Evolutionary conservation across 2,888 invertebrate species (phyloP), one percentile per base, ranked within the genome.

Genomic region (Elegia similella): DNA sequence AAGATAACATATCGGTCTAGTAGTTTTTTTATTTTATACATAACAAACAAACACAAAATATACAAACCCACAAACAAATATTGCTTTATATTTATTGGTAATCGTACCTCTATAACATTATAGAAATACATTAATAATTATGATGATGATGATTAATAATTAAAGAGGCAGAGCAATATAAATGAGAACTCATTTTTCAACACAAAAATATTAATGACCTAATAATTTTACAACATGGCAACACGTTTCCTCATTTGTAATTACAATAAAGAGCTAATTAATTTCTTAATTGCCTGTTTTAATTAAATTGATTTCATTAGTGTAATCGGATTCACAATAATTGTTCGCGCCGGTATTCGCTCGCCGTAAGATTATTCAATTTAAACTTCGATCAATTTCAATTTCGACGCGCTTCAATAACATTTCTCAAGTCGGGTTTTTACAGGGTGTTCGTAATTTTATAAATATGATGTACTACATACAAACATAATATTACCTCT

Each of bases 331-430:
- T 59, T 59, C 53, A 56, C 52, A 61, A 62, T 64, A 55, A 65
- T 63, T 58, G 60, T 62, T 66, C 62, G 56, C 56, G 66, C n/a
- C n/a, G n/a, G n/a, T n/a, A 66, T 59, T 59, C 61, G 62, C 64
- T 42, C 62, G 57, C 52, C 59, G 63, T 58, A 62, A 65, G 61
- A 63, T 60, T 62, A 61, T 65, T 69, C 58, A 64, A 63, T 67
- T 69, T 69, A 5, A 23, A 23, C 23, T 2, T 5, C 58, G 65
- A 70, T 69, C 58, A 59, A 59, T 55, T 44, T 43, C 12, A 59
- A 52, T 44, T 23, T 34, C 15, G 13, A 42, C 46, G 34, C 42
- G 42, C 52, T 59, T 58, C 56, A 55, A 61, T 63, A 55, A 57
- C 53, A 55, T 42, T 60, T 53, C 34, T 43, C 30, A 34, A 56